Evolutionary conservation across 2,888 invertebrate genomes (phyloP).

Genomic region (Cremastinae sp.): DNA sequence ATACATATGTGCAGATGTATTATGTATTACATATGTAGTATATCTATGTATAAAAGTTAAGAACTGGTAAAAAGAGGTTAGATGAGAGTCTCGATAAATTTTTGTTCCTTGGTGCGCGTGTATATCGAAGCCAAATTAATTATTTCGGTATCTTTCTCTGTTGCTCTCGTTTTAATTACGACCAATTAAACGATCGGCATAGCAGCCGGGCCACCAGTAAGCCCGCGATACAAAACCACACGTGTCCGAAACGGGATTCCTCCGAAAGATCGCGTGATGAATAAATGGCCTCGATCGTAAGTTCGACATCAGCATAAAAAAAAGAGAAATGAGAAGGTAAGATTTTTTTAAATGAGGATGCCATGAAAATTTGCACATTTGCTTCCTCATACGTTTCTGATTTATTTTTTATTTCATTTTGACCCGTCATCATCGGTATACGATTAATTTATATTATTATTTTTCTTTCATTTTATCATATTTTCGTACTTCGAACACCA

Average conservation of each 20-base stretch:
- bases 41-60: too few species aligned
- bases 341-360: constrained; percentile 4
- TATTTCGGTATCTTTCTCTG: constrained; percentile 50
- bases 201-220: constrained; percentile 52
- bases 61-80: constrained; percentile 25
- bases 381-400: constrained; percentile 26
- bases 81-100: not conserved
- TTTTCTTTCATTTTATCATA: not conserved
- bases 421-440: not conserved
- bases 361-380: constrained; percentile 34
- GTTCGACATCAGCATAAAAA: constrained; percentile 30
- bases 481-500: not conserved
- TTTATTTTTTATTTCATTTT: too few species aligned
- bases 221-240: constrained; percentile 37
- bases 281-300: constrained; percentile 37
- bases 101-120: not conserved
- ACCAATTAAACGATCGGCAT: constrained; percentile 60
- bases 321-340: not conserved
- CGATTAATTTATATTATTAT: constrained; percentile 19
- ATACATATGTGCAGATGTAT: too few species aligned
- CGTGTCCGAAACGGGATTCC: constrained; percentile 58
- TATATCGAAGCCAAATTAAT: constrained; percentile 39
- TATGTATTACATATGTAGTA: too few species aligned
- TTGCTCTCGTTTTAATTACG: constrained; percentile 57
- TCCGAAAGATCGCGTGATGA: constrained; percentile 50